Evolutionary conservation across 1,140 invertebrate species (phyloP), one percentile per base, ranked within the genome.

Genomic region (Orchesella cincta): DNA sequence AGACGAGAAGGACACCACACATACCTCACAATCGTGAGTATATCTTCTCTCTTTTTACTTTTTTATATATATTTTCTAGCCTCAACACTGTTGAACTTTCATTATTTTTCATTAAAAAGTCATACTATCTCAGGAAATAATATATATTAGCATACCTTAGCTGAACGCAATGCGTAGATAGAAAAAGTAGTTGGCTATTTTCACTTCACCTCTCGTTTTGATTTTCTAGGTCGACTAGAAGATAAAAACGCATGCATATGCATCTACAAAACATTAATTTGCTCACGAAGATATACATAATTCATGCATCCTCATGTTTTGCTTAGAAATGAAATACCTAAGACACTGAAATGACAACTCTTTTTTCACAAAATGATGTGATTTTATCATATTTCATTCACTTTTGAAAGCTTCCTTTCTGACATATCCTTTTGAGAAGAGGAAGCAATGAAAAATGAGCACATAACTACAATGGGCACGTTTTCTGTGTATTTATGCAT

Each of bases 341-440:
- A 23, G 54, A 57, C 54, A 57, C 23, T 23, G 26, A 5, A 67
- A 67, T 67, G 62, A 67, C 62, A 67, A 33, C 62, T 67, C 62
- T 33, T 67, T 67, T 67, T 18, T 67, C 8, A 67, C n/a, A n/a
- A 33, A 67, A 67, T 14, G 52, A 26, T 5, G 33, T 67, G 62
- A 67, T 67, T 31, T 23, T 26, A 31, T 29, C 62, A 67, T 67
- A 67, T 31, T 67, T 67, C 62, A 67, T 67, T 67, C 62, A 67
- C 33, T 67, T 67, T 31, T 29, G 31, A 67, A 67, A 67, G 62
- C 62, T 29, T 67, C n/a, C 31, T 8, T n/a, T 67, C 33, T 67
- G 62, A 67, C 31, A 67, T 29, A 16, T 67, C 28, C 28, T 67
- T 67, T 67, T 67, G 31, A 29, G 62, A n/a, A 33, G 31, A 67